A percentile compares a stretch with the other conserved stretches of the same genome.
Evolutionary conservation across 2,888 invertebrate genomes (phyloP).

Genomic region (Diaprepes abbreviatus): DNA sequence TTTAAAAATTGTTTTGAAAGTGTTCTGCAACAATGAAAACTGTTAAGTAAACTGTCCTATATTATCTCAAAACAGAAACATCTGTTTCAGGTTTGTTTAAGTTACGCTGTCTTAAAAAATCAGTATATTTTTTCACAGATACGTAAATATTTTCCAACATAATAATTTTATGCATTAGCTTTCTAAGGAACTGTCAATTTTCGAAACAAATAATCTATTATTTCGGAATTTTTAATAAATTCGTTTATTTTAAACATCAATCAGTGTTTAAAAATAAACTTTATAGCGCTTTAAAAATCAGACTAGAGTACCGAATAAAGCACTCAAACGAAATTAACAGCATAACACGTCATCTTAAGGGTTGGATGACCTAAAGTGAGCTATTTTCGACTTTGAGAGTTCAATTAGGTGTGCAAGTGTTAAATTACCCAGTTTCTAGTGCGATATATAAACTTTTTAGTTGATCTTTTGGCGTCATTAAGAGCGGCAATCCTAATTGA

Average conservation of each 20-base stretch:
- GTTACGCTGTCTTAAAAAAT: too few relatives aligned
- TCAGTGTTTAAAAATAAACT: conserved; percentile 29
- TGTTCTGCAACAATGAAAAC: too few relatives aligned
- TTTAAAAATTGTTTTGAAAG: too few relatives aligned
- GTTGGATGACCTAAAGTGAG: conserved; percentile 43
- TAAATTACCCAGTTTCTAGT: conserved; percentile 26
- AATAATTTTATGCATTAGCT: too few relatives aligned
- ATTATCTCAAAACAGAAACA: too few relatives aligned
- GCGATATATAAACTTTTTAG: conserved; percentile 18
- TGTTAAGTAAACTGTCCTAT: too few relatives aligned
- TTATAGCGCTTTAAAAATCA: conserved; percentile 17
- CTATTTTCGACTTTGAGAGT: conserved; percentile 25
- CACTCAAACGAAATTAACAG: conserved; percentile 21
- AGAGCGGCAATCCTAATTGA: neutral
- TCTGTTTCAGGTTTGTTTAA: too few relatives aligned
- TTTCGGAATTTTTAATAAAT: conserved; percentile 2
- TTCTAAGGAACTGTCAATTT: too few relatives aligned
- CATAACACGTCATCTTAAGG: conserved; percentile 33
- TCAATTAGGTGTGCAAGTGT: conserved; percentile 32
- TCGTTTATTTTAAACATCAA: conserved; percentile 20
- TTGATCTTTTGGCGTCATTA: conserved; percentile 23
- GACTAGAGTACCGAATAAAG: conserved; percentile 5
- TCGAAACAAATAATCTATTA: too few relatives aligned
- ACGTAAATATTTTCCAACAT: too few relatives aligned
- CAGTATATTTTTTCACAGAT: too few relatives aligned